Base-by-base conservation (phyloP, 2,113 vertebrate species). In the Clinocottus analis region DNA sequence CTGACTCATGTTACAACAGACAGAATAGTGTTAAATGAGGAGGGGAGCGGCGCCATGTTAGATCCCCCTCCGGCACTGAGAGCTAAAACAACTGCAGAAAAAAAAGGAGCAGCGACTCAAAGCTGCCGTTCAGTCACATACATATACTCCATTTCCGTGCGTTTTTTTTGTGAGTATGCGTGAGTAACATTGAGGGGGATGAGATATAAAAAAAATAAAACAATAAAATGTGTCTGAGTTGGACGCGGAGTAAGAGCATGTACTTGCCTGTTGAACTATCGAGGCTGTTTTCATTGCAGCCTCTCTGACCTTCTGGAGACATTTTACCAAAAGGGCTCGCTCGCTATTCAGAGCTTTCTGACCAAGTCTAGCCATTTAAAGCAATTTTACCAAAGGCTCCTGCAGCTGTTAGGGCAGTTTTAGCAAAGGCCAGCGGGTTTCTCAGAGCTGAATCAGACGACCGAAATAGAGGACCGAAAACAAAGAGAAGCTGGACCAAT, bases 401-500 rank as follows among this genome's bases (percentile, higher is more conserved):
- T 84, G 63, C 51, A 59, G 86, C 87, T 80, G 85, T 92, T 91
- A 90, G 79, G 56, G 81, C 45, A 81, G 85, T 90, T 92, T 92
- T 85, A 91, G 88, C 87, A 92, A 92, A 93, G 90, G 92, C 89
- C 91, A 93, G 88, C 71, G 49, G 87, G 85, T 90, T 92, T 88
- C 85, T 84, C 69, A 74, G 88, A 85, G 84, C 84, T 72, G 87
- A 88, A 85, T 89, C 84, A 87, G 79, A 85, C 17, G 87, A 84
- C 88, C 75, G 80, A 85, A 92, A 89, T 84, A 94, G 83, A 89
- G 77, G 85, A 70, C 55, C 80, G 91, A 87, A 94, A 93, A 93
- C 92, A 92, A 93, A 93, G 90, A 90, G 91, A 92, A 92, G 90
- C 81, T 86, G 88, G 91, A 92, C 87, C 93, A 89, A 92, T 94